Conservation (phyloP, 2,888 invertebrate species). For the Crocallis elinguaria region DNA sequence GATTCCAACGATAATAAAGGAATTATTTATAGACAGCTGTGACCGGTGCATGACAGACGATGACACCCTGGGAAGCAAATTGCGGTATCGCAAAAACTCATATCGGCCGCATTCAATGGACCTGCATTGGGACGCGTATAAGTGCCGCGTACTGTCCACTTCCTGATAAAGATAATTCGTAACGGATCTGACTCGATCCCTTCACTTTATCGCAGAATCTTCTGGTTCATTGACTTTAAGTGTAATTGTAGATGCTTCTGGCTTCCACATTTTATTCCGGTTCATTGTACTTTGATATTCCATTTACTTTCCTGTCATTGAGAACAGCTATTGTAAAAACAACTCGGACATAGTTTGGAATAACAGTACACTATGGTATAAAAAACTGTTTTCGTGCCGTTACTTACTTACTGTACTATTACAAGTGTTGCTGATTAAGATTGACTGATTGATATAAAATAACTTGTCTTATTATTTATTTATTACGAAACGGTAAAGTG, state of each 20-base stretch:
- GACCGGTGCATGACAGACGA: constrained; percentile 44
- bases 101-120: constrained; percentile 45
- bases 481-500: background rate
- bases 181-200: constrained; percentile 35
- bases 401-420: constrained; percentile 32
- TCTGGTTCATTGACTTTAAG: constrained; percentile 32
- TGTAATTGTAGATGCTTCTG: constrained; percentile 17
- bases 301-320: constrained; percentile 19
- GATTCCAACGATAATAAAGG: constrained; percentile 48
- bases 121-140: constrained; percentile 31
- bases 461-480: constrained; percentile 6
- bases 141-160: constrained; percentile 35
- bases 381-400: constrained; percentile 28
- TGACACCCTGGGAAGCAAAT: constrained; percentile 64
- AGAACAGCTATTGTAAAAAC: constrained; percentile 23
- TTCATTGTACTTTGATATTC: constrained; percentile 15
- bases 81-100: constrained; percentile 61
- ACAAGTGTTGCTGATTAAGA: constrained; percentile 19
- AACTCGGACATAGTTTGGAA: constrained; percentile 13
- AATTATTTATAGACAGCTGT: constrained; percentile 64
- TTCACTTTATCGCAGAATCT: constrained; percentile 29
- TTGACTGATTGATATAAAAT: constrained; percentile 5
- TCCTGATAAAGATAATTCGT: constrained; percentile 36
- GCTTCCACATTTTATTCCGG: constrained; percentile 15
- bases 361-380: constrained; percentile 31